Percentiles rank a stretch among this genome's conserved stretches.
phyloP scores from a whole-genome alignment of 2,888 invertebrate species.

The Adelphocoris suturalis region DNA sequence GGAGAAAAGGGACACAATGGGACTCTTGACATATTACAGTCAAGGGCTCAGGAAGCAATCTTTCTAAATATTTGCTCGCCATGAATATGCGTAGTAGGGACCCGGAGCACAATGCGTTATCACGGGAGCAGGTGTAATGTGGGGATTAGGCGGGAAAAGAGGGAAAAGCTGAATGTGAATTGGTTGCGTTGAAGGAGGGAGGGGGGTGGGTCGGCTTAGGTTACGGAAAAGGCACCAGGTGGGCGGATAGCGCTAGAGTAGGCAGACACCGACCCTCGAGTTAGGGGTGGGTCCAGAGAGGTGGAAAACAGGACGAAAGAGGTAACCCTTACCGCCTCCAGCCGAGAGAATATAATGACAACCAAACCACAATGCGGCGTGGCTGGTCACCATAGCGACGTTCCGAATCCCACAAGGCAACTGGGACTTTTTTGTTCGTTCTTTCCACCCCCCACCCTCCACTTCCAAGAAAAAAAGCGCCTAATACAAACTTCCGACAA shows the following conservation, averaged over 20 bases:
- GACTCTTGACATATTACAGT: slow-evolving; percentile 69
- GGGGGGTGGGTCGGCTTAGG: slow-evolving; percentile 2
- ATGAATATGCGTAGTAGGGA: slow-evolving; percentile 63
- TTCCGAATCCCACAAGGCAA: not conserved
- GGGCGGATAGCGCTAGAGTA: slow-evolving; percentile 32
- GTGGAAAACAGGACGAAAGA: slow-evolving; percentile 36
- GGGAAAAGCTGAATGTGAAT: not conserved
- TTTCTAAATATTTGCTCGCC: slow-evolving; percentile 69
- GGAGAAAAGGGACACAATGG: slow-evolving; percentile 59
- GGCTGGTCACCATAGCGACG: slow-evolving; percentile 40
- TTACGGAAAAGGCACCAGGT: slow-evolving; percentile 59
- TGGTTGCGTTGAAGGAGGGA: not conserved
- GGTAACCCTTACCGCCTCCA: not conserved
- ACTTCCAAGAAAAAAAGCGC: not conserved
- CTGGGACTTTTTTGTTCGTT: not conserved
- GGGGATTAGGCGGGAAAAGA: slow-evolving; percentile 55
- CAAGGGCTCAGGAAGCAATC: slow-evolving; percentile 57
- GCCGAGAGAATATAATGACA: slow-evolving; percentile 48
- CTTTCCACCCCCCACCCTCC: no score
- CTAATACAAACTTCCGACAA: slow-evolving; percentile 23
- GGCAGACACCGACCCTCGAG: not conserved
- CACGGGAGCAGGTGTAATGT: slow-evolving; percentile 69
- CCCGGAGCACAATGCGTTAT: slow-evolving; percentile 63
- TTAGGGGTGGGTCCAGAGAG: slow-evolving; percentile 16
- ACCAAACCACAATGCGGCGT: slow-evolving; percentile 51